Conservation (phyloP, 2,113 vertebrate species). For the Perca schrenkii region DNA sequence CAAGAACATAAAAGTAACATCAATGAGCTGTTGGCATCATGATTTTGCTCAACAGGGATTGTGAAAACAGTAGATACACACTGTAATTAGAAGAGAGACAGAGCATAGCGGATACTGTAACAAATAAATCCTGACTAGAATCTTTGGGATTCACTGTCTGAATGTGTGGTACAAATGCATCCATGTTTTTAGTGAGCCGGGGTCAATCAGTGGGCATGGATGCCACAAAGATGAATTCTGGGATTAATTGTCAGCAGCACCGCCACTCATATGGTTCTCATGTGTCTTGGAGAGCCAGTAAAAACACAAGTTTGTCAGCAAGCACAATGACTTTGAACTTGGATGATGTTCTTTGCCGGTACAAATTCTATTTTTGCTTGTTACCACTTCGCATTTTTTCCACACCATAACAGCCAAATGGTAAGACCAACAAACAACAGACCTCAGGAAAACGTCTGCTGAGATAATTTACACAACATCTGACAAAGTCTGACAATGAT, state of each 20-base stretch:
- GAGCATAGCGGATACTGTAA: not conserved
- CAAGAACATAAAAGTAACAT: constrained; percentile 40
- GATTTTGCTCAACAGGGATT: not conserved
- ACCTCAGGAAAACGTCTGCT: constrained; percentile 25
- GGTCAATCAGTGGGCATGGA: constrained; percentile 62
- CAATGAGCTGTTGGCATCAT: constrained; percentile 17
- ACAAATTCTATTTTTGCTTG: constrained; percentile 44
- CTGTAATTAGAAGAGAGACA: constrained; percentile 28
- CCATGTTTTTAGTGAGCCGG: constrained; percentile 20
- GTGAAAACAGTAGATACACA: not conserved
- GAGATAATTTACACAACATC: constrained; percentile 44
- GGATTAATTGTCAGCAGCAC: constrained; percentile 46
- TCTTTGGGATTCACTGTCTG: constrained; percentile 25
- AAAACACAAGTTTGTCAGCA: constrained; percentile 59
- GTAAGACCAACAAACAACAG: constrained; percentile 50
- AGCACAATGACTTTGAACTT: constrained; percentile 65
- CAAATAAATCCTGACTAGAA: not conserved
- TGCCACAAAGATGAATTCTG: constrained; percentile 69
- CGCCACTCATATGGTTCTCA: constrained; percentile 70
- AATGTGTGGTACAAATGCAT: constrained; percentile 15
- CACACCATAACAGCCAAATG: constrained; percentile 40
- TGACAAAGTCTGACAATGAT: constrained; percentile 56
- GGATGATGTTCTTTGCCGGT: constrained; percentile 45
- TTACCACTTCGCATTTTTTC: constrained; percentile 51
- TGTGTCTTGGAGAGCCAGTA: constrained; percentile 56